Percentiles rank a stretch among this genome's conserved stretches.
Evolutionary conservation across 1,140 invertebrate genomes (phyloP).

Genomic region (Dendrolimus kikuchii): DNA sequence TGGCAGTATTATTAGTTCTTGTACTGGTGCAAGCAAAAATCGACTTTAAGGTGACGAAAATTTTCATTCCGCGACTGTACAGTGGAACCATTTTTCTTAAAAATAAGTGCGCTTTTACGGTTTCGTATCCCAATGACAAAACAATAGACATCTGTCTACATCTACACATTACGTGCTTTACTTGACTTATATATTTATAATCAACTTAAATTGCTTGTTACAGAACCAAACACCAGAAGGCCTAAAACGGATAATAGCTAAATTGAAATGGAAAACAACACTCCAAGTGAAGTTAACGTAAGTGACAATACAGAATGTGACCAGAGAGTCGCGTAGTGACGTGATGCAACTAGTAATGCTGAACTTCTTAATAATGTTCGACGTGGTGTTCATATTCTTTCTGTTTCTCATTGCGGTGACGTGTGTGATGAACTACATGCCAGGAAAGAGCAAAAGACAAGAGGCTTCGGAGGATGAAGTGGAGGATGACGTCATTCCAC

Average conservation of each 20-base stretch:
- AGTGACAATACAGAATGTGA: constrained; percentile 41
- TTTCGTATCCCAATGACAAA: too few relatives aligned
- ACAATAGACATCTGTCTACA: too few relatives aligned
- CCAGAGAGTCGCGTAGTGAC: constrained; percentile 26
- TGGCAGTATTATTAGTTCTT: too few relatives aligned
- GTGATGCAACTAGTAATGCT: constrained; percentile 86
- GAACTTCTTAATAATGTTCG: constrained; percentile 89
- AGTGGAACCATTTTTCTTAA: too few relatives aligned
- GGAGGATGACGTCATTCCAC: constrained; percentile 65
- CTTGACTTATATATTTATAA: too few relatives aligned
- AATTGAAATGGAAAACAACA: too few relatives aligned
- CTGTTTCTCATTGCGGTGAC: constrained; percentile 86
- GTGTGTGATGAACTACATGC: constrained; percentile 85
- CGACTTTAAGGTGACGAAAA: too few relatives aligned
- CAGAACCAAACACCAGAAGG: constrained; percentile 1
- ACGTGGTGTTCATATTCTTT: constrained; percentile 88
- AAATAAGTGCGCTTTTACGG: too few relatives aligned
- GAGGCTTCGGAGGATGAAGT: constrained; percentile 52
- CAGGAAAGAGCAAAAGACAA: constrained; percentile 53
- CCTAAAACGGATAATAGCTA: too few relatives aligned
- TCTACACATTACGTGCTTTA: too few relatives aligned
- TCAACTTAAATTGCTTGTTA: neutral
- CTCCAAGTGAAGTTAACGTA: neutral
- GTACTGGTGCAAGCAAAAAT: too few relatives aligned
- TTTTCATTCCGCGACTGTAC: too few relatives aligned